Evolutionary conservation across 1,140 invertebrate species (phyloP).

Genomic region (Aricia agestis): DNA sequence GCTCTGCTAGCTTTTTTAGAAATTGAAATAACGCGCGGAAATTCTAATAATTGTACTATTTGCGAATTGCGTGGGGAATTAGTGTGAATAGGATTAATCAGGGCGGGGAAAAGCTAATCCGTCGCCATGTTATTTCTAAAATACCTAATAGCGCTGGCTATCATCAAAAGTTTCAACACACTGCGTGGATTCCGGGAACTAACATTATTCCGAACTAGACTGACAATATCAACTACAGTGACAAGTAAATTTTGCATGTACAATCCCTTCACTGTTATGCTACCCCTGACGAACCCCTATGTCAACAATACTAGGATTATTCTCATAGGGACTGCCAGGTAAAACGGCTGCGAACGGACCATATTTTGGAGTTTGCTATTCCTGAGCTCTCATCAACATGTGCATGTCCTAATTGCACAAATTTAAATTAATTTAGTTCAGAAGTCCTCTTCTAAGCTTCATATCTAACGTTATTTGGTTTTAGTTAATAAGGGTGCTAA

Average conservation of each 20-base stretch:
- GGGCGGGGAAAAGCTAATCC: not conserved
- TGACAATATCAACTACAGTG: not conserved
- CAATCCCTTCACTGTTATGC: no score
- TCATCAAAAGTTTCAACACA: not conserved
- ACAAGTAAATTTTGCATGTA: not conserved
- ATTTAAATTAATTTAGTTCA: conserved; percentile 1
- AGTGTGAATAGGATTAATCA: not conserved
- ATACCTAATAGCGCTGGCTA: not conserved
- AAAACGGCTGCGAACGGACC: no score
- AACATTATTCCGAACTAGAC: not conserved
- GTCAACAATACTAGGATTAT: no score
- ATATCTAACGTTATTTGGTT: not conserved
- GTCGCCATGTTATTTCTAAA: not conserved
- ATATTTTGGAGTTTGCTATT: not conserved
- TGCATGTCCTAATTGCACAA: conserved; percentile 2
- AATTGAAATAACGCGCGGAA: no score
- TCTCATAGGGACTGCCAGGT: no score
- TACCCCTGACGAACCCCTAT: no score
- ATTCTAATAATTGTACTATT: no score
- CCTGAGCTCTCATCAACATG: not conserved
- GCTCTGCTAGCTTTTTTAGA: no score
- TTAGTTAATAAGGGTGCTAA: not conserved
- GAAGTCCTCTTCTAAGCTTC: not conserved
- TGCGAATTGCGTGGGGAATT: no score
- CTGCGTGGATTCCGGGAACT: not conserved